Evolutionary conservation across 2,888 invertebrate species (phyloP).

Genomic region (Idaea biselata): DNA sequence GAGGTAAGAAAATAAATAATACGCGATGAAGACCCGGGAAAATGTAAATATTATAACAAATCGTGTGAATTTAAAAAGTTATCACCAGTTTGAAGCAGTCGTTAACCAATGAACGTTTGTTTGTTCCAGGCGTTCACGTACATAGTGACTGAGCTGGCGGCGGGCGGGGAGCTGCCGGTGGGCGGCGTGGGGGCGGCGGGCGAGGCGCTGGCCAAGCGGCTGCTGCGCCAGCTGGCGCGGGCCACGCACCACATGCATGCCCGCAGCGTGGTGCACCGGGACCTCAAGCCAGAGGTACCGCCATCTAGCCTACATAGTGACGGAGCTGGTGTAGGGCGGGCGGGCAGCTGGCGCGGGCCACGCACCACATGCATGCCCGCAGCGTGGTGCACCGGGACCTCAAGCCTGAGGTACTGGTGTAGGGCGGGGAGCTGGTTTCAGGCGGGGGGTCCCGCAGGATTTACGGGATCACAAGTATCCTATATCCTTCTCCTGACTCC

Average conservation of each 20-base stretch:
- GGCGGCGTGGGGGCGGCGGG: constrained; percentile 83
- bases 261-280: constrained; percentile 92
- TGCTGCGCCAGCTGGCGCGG: constrained; percentile 90
- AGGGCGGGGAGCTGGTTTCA: too few relatives aligned
- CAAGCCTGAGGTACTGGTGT: constrained; percentile 8
- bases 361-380: constrained; percentile 90
- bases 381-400: constrained; percentile 93
- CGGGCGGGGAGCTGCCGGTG: constrained; percentile 88
- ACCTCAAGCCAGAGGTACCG: constrained; percentile 97
- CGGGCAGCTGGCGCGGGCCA: constrained; percentile 92
- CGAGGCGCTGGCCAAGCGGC: constrained; percentile 88
- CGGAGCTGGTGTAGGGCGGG: constrained; percentile 91
- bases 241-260: constrained; percentile 93
- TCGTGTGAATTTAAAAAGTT: too few relatives aligned
- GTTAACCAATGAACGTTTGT: too few relatives aligned
- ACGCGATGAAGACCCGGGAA: too few relatives aligned
- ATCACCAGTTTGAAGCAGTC: too few relatives aligned
- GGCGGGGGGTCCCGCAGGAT: too few relatives aligned
- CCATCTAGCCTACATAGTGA: constrained; percentile 96
- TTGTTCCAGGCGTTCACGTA: constrained; percentile 87
- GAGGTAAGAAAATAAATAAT: too few relatives aligned
- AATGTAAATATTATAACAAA: too few relatives aligned
- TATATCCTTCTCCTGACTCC: too few relatives aligned
- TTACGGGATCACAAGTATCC: too few relatives aligned
- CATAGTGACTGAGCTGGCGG: constrained; percentile 92